These are phyloP conservation scores for Lacanobia oleracea DNA, from an alignment of 2,888 invertebrate genomes.

Conservation along the genomic window DNA sequence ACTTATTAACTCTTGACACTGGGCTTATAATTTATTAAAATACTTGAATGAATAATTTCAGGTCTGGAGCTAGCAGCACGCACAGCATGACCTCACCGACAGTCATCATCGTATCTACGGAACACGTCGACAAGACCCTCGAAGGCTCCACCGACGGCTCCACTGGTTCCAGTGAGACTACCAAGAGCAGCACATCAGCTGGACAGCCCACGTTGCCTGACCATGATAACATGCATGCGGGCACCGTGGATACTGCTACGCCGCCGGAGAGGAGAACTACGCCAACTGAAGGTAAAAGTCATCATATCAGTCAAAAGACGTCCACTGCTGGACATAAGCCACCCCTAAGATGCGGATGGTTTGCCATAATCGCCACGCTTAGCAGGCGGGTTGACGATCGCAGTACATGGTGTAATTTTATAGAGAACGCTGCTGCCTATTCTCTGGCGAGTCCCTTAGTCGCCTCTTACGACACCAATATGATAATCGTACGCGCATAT, in stretches of 20 bases:
- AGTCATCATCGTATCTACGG: conserved; percentile 75
- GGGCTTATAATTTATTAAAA: no score
- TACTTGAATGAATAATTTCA: conserved; percentile 57
- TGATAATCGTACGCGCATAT: no score
- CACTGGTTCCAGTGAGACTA: conserved; percentile 64
- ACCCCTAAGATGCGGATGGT: no score
- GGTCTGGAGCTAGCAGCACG: conserved; percentile 82
- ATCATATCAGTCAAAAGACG: no score
- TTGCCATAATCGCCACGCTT: no score
- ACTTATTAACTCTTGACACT: no score
- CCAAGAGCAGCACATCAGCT: conserved; percentile 68
- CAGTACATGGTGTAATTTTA: no score
- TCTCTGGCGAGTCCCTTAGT: no score
- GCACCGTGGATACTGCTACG: conserved; percentile 77
- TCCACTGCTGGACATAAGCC: no score
- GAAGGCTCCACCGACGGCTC: conserved; percentile 76
- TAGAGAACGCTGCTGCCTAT: no score
- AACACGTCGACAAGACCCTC: conserved; percentile 76
- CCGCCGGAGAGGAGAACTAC: conserved; percentile 81
- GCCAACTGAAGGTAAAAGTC: conserved; percentile 81
- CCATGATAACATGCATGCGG: conserved; percentile 86
- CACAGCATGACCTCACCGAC: conserved; percentile 85
- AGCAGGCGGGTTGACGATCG: no score
- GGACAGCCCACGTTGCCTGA: conserved; percentile 79
- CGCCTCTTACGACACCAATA: no score